phyloP scores from a whole-genome alignment of 2,888 invertebrate species.

The Caenorhabditis sulstoni region DNA sequence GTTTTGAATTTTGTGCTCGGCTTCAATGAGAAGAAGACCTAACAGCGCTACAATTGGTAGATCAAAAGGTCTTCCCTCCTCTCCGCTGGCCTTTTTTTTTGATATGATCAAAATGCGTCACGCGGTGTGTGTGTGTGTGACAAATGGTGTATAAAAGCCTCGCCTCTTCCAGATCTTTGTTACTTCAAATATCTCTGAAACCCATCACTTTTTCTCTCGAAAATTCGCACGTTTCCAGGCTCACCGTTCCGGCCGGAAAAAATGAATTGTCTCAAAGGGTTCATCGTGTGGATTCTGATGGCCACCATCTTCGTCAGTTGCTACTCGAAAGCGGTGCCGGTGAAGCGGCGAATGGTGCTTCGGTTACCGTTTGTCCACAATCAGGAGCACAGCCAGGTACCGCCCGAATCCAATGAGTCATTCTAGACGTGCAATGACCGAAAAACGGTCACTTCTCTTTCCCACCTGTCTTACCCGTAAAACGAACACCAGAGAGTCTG shows the following conservation, averaged over 20 bases:
- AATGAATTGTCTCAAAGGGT: conserved; percentile 34
- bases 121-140: no score
- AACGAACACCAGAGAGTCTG: no score
- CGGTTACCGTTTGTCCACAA: conserved; percentile 57
- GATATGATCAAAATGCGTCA: no score
- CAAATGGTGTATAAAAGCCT: no score
- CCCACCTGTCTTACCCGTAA: no score
- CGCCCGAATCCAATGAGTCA: background rate
- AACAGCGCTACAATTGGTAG: background rate
- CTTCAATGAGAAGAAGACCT: background rate
- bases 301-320: conserved; percentile 45
- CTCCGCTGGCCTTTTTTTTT: background rate
- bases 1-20: background rate
- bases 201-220: background rate
- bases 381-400: conserved; percentile 40
- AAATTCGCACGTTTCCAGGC: conserved; percentile 2
- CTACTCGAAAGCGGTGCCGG: conserved; percentile 42
- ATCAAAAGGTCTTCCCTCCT: background rate
- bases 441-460: no score
- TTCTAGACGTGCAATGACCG: no score
- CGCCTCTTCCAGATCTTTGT: no score
- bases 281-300: conserved; percentile 53
- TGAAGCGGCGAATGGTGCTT: conserved; percentile 55
- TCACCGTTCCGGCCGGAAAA: no score
- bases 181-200: background rate